Conservation (phyloP, 2,888 invertebrate genomes). For the Cephus pygmeus region DNA sequence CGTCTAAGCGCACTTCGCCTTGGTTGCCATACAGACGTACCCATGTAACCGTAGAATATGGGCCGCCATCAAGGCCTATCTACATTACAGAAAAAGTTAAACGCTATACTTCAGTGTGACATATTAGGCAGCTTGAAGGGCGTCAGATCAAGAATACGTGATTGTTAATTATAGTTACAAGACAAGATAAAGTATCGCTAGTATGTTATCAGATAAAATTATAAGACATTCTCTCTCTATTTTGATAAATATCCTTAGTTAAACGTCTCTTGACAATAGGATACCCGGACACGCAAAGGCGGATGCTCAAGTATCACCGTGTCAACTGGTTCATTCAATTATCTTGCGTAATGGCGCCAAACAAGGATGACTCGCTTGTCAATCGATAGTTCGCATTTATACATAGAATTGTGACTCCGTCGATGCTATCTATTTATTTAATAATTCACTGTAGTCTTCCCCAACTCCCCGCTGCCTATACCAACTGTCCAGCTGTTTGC, state of each 20-base stretch:
- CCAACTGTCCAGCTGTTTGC: not conserved
- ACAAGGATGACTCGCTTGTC: not conserved
- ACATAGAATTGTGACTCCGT: not conserved
- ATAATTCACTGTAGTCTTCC: not conserved
- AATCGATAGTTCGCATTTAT: not conserved
- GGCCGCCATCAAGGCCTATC: slow-evolving; percentile 40
- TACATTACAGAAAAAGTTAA: slow-evolving; percentile 2
- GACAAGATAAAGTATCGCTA: not conserved
- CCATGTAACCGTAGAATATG: not conserved
- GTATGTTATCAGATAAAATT: not conserved
- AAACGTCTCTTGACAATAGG: not conserved
- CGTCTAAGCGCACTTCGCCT: not conserved
- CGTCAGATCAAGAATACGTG: not conserved
- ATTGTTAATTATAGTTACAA: not conserved
- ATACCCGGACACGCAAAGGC: not conserved
- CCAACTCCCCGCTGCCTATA: not conserved
- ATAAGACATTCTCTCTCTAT: not conserved
- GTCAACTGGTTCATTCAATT: not conserved
- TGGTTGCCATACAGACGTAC: not conserved
- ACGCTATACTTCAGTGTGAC: not conserved
- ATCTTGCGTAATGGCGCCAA: not conserved
- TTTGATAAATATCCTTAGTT: not conserved
- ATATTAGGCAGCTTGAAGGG: not conserved
- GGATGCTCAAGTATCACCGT: not conserved
- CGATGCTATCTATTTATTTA: not conserved